A percentile compares a stretch with the other conserved stretches of the same genome.
phyloP scores from a whole-genome alignment of 2,888 invertebrate species.

The Synergus umbraculus region DNA sequence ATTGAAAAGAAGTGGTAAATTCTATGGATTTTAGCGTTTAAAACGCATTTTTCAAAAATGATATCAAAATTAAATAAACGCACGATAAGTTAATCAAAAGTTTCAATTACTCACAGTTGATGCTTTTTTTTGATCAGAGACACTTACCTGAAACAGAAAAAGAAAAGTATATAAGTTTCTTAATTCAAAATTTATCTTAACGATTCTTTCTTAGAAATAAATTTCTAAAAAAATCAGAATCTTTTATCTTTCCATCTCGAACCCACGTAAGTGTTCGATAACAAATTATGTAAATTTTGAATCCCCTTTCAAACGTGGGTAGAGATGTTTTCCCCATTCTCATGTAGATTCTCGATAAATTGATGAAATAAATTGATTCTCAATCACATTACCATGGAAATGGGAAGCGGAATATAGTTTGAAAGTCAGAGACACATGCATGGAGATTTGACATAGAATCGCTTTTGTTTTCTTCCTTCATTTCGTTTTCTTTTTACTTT shows the following conservation, averaged over 20 bases:
- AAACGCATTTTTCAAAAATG: not conserved
- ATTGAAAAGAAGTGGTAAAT: not conserved
- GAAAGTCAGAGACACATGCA: conserved; percentile 39
- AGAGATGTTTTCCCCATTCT: not conserved
- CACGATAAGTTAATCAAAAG: no score
- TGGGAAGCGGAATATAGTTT: conserved; percentile 27
- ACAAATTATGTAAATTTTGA: not conserved
- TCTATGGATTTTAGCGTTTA: not conserved
- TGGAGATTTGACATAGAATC: not conserved
- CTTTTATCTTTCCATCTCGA: not conserved
- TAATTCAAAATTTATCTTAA: not conserved
- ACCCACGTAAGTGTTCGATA: not conserved
- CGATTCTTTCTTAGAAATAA: not conserved
- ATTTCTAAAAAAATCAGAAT: not conserved
- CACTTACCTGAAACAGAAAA: conserved; percentile 26
- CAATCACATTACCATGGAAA: conserved; percentile 49
- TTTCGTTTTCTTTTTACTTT: conserved; percentile 40
- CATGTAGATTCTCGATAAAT: conserved; percentile 46
- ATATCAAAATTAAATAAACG: not conserved
- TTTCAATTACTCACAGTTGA: not conserved
- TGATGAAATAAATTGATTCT: conserved; percentile 53
- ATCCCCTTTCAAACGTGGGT: not conserved
- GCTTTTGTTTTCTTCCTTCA: not conserved
- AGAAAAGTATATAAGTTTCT: not conserved
- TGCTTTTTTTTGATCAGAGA: not conserved